These are phyloP conservation scores for Teinopalpus imperialis DNA, from an alignment of 2,888 invertebrate genomes.

Conservation along the genomic window DNA sequence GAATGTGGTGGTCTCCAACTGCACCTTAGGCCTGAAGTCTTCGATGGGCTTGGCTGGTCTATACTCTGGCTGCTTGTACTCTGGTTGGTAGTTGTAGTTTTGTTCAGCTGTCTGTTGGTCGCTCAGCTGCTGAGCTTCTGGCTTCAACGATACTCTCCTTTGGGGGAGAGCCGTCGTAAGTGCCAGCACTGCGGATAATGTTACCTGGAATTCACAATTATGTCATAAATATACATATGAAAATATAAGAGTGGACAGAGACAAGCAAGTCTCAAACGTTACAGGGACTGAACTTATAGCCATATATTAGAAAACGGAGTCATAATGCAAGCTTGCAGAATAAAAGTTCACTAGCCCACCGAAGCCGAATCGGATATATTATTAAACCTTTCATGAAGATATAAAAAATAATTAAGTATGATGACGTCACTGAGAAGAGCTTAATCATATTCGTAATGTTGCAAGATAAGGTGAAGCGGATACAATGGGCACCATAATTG, in stretches of 20 bases:
- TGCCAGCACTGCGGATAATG: constrained; percentile 57
- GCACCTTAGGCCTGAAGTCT: constrained; percentile 71
- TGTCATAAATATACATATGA: neutral
- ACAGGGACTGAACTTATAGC: too few relatives aligned
- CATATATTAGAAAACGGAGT: too few relatives aligned
- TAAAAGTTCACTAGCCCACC: too few relatives aligned
- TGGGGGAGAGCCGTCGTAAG: constrained; percentile 70
- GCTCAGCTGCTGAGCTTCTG: constrained; percentile 45
- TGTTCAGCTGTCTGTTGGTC: constrained; percentile 67
- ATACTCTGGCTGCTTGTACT: constrained; percentile 58
- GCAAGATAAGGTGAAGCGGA: constrained; percentile 73
- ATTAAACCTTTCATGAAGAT: too few relatives aligned
- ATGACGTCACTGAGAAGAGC: constrained; percentile 67
- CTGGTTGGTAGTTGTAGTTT: constrained; percentile 60
- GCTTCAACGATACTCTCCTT: constrained; percentile 59
- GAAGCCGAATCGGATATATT: too few relatives aligned
- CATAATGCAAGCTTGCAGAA: too few relatives aligned
- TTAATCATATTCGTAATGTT: constrained; percentile 76
- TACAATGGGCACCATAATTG: constrained; percentile 72
- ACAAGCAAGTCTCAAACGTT: too few relatives aligned
- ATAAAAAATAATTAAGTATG: constrained; percentile 37
- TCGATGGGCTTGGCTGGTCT: constrained; percentile 58
- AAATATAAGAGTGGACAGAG: too few relatives aligned
- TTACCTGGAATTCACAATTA: constrained; percentile 56
- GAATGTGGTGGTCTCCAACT: constrained; percentile 85